Conservation (phyloP, 2,797 vertebrate genomes). For the Psittacula echo region DNA sequence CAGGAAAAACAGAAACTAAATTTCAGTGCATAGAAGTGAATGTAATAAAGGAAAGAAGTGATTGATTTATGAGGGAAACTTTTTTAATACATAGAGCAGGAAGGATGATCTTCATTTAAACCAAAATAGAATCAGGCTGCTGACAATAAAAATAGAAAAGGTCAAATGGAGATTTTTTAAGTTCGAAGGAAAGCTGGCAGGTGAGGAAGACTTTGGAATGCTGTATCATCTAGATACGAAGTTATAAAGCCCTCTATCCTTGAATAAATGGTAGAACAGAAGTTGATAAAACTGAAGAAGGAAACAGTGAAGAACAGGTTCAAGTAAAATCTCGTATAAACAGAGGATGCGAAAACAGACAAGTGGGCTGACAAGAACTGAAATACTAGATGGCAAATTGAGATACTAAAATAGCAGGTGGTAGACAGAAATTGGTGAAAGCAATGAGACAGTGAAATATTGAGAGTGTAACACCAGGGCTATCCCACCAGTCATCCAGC, state of each 20-base stretch:
- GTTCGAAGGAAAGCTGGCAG: constrained; percentile 14
- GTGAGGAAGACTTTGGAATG: background rate
- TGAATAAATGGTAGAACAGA: background rate
- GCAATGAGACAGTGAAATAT: background rate
- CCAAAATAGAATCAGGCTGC: background rate
- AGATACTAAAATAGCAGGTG: background rate
- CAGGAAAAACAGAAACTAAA: background rate
- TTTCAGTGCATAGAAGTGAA: background rate
- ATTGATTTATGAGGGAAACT: background rate
- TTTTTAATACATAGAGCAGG: background rate
- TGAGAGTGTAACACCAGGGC: background rate
- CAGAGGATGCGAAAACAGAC: background rate
- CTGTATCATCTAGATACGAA: constrained; percentile 7
- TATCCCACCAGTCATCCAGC: background rate
- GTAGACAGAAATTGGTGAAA: background rate
- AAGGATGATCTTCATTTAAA: constrained; percentile 40
- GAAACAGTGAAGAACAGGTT: background rate
- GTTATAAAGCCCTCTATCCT: background rate
- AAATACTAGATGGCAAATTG: background rate
- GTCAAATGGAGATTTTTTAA: background rate
- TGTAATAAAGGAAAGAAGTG: background rate
- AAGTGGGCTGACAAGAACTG: background rate
- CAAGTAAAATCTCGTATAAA: background rate
- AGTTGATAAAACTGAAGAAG: background rate
- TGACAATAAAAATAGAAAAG: constrained; percentile 8